These are phyloP conservation scores for Galeruca laticollis DNA, from an alignment of 2,888 invertebrate species.

Conservation along the genomic window DNA sequence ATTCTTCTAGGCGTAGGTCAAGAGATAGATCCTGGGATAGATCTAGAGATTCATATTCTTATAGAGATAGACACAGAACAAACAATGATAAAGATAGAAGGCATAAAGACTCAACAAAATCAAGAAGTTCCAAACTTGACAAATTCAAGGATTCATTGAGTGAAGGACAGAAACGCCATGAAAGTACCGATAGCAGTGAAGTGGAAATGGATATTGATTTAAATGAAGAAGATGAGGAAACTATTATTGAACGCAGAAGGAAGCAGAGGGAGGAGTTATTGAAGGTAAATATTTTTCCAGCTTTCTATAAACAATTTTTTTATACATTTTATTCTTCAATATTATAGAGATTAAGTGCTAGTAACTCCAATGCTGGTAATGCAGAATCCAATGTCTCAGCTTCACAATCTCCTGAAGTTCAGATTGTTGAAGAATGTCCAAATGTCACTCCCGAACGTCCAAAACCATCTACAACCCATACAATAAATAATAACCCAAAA, in stretches of 20 bases:
- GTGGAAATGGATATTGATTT: conserved; percentile 81
- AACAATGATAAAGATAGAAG: conserved; percentile 60
- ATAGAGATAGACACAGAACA: conserved; percentile 50
- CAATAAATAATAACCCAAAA: not conserved
- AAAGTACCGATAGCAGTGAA: conserved; percentile 79
- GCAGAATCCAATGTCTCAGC: not conserved
- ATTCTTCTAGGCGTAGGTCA: conserved; percentile 52
- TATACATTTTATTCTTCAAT: conserved; percentile 4
- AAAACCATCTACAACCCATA: conserved; percentile 21
- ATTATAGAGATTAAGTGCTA: conserved; percentile 34
- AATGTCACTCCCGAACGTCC: conserved; percentile 7
- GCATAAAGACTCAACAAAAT: conserved; percentile 61
- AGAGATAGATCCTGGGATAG: conserved; percentile 59
- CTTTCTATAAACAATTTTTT: not conserved
- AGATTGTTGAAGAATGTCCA: conserved; percentile 19
- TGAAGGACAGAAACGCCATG: conserved; percentile 81
- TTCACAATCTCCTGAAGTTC: conserved; percentile 23
- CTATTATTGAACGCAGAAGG: conserved; percentile 89
- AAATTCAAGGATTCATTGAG: conserved; percentile 81
- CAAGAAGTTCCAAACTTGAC: conserved; percentile 66
- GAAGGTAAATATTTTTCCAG: conserved; percentile 72
- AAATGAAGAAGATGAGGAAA: conserved; percentile 91
- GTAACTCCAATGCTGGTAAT: conserved; percentile 5
- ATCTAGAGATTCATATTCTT: conserved; percentile 58
- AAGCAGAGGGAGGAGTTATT: conserved; percentile 89